These are phyloP conservation scores for Romanogobio albipinnatus DNA, from an alignment of 2,113 vertebrate species.

Conservation along the genomic window DNA sequence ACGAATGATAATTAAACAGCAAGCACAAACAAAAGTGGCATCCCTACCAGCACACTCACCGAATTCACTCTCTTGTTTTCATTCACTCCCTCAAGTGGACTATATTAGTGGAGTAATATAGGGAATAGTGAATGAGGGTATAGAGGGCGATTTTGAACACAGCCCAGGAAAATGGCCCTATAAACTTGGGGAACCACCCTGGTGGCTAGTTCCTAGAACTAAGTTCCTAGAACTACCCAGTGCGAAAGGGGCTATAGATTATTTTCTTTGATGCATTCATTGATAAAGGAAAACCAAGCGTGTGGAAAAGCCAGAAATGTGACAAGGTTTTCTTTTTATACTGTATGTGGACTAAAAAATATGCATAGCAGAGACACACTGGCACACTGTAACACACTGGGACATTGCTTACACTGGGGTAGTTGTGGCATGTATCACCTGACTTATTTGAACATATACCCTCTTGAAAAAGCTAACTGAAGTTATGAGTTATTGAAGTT, in stretches of 20 bases:
- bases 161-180: too few relatives aligned
- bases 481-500: slow-evolving; percentile 28
- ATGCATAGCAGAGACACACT: neutral
- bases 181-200: too few relatives aligned
- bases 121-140: too few relatives aligned
- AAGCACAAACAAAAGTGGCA: too few relatives aligned
- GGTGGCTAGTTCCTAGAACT: too few relatives aligned
- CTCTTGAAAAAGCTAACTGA: slow-evolving; percentile 40
- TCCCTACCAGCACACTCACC: too few relatives aligned
- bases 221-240: too few relatives aligned
- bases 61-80: too few relatives aligned
- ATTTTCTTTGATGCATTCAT: slow-evolving; percentile 36
- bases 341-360: neutral
- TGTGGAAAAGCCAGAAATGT: neutral
- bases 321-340: neutral
- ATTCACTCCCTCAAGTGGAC: too few relatives aligned
- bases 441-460: slow-evolving; percentile 31
- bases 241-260: neutral
- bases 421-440: neutral
- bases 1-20: too few relatives aligned
- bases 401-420: slow-evolving; percentile 12
- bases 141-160: too few relatives aligned
- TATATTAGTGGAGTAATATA: too few relatives aligned
- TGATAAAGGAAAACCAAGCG: slow-evolving; percentile 40
- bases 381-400: slow-evolving; percentile 20